Evolutionary conservation across 2,888 invertebrate genomes (phyloP).

Genomic region (Tinea trinotella): DNA sequence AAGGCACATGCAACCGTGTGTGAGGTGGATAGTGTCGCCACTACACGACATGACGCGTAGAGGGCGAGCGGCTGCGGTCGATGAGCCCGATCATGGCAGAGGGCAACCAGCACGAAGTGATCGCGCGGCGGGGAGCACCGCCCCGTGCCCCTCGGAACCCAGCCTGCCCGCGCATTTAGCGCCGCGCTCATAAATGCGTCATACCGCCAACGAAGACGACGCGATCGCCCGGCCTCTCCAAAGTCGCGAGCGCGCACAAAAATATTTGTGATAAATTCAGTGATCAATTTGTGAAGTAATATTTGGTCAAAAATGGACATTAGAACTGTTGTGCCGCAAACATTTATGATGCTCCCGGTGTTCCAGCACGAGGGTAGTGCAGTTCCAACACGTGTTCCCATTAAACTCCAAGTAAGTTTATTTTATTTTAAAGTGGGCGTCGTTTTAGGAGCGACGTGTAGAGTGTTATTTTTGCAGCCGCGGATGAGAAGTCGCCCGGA

Average conservation of each 20-base stretch:
- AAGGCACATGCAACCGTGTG: not conserved
- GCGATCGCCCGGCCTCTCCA: conserved; percentile 38
- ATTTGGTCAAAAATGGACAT: not conserved
- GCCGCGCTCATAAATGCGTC: conserved; percentile 71
- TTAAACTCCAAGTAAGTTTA: conserved; percentile 52
- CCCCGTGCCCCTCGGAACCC: conserved; percentile 40
- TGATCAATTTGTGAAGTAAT: conserved; percentile 10
- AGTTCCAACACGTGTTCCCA: conserved; percentile 55
- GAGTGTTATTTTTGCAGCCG: conserved; percentile 59
- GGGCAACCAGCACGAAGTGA: conserved; percentile 50
- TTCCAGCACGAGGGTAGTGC: not conserved
- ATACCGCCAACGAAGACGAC: conserved; percentile 55
- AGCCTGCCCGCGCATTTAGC: conserved; percentile 43
- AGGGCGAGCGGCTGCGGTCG: conserved; percentile 52
- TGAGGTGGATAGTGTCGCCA: not conserved
- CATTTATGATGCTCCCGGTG: not conserved
- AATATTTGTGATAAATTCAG: conserved; percentile 38
- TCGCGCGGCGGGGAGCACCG: conserved; percentile 3
- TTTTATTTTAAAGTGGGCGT: conserved; percentile 57
- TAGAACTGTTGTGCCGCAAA: not conserved
- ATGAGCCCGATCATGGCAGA: conserved; percentile 60
- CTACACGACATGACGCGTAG: conserved; percentile 3
- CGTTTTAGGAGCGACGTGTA: conserved; percentile 35
- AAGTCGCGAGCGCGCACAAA: conserved; percentile 48
- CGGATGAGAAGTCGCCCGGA: conserved; percentile 42